Evolutionary conservation across 2,113 vertebrate species (phyloP).

Genomic region (Calyptommatus sinebrachiatus): DNA sequence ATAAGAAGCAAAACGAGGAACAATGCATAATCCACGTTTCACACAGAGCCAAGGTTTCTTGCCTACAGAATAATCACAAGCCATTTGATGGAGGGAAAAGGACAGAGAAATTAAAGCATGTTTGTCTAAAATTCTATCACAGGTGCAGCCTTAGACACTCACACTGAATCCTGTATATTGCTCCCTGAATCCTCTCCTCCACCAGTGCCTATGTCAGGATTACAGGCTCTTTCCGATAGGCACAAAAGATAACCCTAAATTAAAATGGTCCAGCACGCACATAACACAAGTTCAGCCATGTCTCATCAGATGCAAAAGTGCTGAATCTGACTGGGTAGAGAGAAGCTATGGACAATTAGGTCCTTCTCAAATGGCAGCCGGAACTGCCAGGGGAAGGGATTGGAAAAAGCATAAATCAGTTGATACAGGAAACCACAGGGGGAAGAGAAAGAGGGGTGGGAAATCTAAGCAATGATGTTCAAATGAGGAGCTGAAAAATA

Average conservation of each 20-base stretch:
- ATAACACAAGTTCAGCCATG: background rate
- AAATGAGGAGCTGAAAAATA: conserved; percentile 64
- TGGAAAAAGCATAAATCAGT: conserved; percentile 43
- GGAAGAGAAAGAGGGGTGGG: conserved; percentile 4
- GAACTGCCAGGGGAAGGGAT: background rate
- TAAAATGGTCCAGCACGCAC: background rate
- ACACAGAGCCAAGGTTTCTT: conserved; percentile 11
- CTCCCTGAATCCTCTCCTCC: background rate
- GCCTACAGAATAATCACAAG: conserved; percentile 6
- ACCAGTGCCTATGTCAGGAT: background rate
- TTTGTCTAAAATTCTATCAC: background rate
- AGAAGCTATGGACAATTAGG: too few species aligned
- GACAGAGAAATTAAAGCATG: background rate
- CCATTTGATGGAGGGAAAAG: background rate
- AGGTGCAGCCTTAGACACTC: background rate
- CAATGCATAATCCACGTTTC: conserved; percentile 33
- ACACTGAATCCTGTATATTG: background rate
- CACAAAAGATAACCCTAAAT: conserved; percentile 2
- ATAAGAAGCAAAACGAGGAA: conserved; percentile 28
- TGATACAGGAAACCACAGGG: conserved; percentile 49
- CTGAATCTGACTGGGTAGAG: accelerated
- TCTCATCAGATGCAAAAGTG: accelerated
- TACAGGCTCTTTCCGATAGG: background rate
- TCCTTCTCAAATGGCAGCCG: background rate
- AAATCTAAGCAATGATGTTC: conserved; percentile 42